Percentiles rank a stretch among this genome's conserved stretches.
Evolutionary conservation across 1,140 invertebrate genomes (phyloP).

Genomic region (Xylocopa sonorina): DNA sequence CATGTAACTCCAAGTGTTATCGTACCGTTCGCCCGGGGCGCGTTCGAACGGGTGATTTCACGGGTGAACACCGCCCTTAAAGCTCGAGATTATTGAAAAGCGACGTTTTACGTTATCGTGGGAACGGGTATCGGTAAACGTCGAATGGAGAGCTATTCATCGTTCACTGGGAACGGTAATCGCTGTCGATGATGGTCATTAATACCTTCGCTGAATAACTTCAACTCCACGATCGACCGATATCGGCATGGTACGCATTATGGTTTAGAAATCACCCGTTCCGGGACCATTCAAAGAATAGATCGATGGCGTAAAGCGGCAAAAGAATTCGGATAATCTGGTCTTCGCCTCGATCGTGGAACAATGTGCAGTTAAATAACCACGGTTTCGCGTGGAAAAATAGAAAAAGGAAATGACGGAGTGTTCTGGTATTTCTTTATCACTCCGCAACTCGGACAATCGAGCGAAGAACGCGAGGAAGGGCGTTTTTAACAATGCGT

Average conservation of each 20-base stretch:
- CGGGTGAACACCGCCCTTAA: neutral
- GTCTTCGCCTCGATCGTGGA: neutral
- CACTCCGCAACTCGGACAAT: neutral
- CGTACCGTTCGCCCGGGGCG: neutral
- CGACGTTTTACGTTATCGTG: constrained; percentile 53
- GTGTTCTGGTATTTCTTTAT: neutral
- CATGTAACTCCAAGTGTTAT: constrained; percentile 1
- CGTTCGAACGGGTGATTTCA: neutral
- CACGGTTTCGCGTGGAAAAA: neutral
- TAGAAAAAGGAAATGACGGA: neutral
- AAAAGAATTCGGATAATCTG: constrained; percentile 25
- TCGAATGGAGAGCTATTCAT: constrained; percentile 53
- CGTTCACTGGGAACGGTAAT: constrained; percentile 44
- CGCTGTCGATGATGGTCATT: constrained; percentile 37
- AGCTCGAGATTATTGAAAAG: constrained; percentile 49
- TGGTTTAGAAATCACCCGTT: constrained; percentile 20
- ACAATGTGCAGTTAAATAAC: constrained; percentile 1
- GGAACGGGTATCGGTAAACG: constrained; percentile 49
- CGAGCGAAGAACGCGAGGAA: no score
- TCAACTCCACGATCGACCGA: constrained; percentile 35
- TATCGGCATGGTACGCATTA: constrained; percentile 23
- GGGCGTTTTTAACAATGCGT: no score
- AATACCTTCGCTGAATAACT: constrained; percentile 32
- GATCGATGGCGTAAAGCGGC: constrained; percentile 11
- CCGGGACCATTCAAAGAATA: constrained; percentile 2